A percentile compares a stretch with the other conserved stretches of the same genome.
phyloP scores from a whole-genome alignment of 2,888 invertebrate genomes.

The Agrochola circellaris region DNA sequence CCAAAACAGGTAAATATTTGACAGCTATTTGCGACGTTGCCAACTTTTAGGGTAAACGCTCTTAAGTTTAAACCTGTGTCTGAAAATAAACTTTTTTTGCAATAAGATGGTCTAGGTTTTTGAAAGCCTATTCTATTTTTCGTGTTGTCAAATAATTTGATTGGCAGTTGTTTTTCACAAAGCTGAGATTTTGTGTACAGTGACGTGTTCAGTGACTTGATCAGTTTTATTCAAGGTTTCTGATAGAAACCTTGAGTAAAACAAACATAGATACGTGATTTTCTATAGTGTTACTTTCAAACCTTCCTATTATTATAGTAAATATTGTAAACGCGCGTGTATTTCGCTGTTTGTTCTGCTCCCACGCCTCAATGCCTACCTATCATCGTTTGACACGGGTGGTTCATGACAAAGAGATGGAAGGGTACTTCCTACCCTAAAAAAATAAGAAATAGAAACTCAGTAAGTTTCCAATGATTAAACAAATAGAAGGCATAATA shows the following conservation, averaged over 20 bases:
- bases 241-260: constrained; percentile 4
- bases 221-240: no score
- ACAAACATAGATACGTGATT: neutral
- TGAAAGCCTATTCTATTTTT: neutral
- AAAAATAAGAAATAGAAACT: neutral
- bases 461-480: constrained; percentile 1
- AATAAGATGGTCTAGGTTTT: neutral
- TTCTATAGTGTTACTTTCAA: constrained; percentile 1
- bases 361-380: neutral
- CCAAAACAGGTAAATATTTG: no score
- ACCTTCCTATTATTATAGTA: neutral
- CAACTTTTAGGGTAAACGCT: no score
- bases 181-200: neutral
- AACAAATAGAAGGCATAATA: neutral
- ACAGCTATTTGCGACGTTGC: no score
- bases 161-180: neutral
- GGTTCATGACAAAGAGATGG: constrained; percentile 24
- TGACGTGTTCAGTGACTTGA: neutral
- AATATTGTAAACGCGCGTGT: constrained; percentile 18
- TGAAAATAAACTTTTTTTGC: neutral
- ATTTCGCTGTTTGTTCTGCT: constrained; percentile 18
- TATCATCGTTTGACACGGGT: constrained; percentile 12
- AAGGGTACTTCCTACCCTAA: constrained; percentile 5
- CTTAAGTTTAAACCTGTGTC: neutral
- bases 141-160: neutral